These are phyloP conservation scores for Daphoenositta chrysoptera DNA, from an alignment of 2,113 vertebrate genomes.

Conservation along the genomic window DNA sequence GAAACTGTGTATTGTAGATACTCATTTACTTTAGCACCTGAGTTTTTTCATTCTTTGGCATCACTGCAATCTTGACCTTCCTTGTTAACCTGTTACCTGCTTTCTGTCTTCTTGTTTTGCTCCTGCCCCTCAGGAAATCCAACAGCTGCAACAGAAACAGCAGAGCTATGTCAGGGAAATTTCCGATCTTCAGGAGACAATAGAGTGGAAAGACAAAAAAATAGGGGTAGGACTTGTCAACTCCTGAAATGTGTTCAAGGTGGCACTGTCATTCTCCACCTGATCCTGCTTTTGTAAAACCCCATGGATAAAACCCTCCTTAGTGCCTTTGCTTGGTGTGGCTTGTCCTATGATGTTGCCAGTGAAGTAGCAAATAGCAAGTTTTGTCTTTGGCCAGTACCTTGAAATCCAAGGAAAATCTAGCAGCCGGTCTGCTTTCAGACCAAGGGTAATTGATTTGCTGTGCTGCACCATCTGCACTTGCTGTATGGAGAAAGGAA, in stretches of 20 bases:
- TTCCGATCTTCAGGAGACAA: slow-evolving; percentile 89
- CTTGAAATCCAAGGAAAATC: slow-evolving; percentile 25
- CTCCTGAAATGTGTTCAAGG: background rate
- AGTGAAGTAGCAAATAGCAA: background rate
- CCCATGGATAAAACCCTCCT: background rate
- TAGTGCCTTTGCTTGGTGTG: background rate
- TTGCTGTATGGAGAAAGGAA: background rate
- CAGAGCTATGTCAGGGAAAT: slow-evolving; percentile 86
- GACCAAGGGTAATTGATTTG: background rate
- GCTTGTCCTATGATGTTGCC: background rate
- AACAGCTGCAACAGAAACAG: slow-evolving; percentile 85
- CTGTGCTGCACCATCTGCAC: background rate
- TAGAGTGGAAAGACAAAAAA: slow-evolving; percentile 98
- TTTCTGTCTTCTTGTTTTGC: slow-evolving; percentile 61
- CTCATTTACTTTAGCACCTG: background rate
- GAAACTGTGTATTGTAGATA: background rate
- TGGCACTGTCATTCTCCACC: background rate
- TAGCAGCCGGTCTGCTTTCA: background rate
- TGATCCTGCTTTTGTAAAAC: background rate
- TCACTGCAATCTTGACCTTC: background rate
- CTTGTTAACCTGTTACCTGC: slow-evolving; percentile 43
- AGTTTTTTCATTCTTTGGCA: slow-evolving; percentile 21
- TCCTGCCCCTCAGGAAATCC: slow-evolving; percentile 79
- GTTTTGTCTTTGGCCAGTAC: background rate
- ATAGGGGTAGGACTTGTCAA: slow-evolving; percentile 79